Conservation (phyloP, 2,888 invertebrate species). For the Orchesellides sinensis region DNA sequence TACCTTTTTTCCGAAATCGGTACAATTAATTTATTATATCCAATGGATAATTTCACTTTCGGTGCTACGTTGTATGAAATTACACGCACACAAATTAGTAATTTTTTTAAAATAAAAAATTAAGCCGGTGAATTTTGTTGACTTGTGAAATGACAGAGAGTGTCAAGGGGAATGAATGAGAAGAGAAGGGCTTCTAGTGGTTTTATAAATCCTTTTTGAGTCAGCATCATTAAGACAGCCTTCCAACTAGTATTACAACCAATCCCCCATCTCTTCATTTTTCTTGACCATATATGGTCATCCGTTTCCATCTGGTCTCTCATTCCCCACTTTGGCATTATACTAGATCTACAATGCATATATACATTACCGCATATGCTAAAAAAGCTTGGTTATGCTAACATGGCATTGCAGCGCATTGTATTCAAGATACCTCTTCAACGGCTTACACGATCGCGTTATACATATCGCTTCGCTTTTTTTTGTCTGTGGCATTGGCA, state of each 20-base stretch:
- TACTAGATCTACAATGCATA: too few relatives aligned
- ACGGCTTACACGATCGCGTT: too few relatives aligned
- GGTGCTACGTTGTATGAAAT: neutral
- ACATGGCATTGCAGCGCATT: too few relatives aligned
- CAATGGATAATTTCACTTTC: constrained; percentile 19
- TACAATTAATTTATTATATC: neutral
- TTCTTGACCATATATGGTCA: constrained; percentile 68
- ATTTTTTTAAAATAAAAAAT: constrained; percentile 12
- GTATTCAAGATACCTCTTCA: too few relatives aligned
- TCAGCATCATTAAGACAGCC: constrained; percentile 55
- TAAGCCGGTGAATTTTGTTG: constrained; percentile 29
- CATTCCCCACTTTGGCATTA: constrained; percentile 58
- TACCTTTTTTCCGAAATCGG: neutral
- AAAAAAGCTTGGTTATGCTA: too few relatives aligned
- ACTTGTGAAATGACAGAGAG: constrained; percentile 48
- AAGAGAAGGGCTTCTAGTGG: constrained; percentile 54
- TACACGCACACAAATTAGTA: neutral
- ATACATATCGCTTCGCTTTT: too few relatives aligned
- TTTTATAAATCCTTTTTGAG: constrained; percentile 62
- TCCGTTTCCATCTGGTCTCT: constrained; percentile 59
- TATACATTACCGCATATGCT: too few relatives aligned
- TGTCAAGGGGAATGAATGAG: constrained; percentile 64
- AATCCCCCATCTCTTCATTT: constrained; percentile 63
- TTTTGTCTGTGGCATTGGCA: too few relatives aligned
- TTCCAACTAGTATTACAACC: constrained; percentile 48